Evolutionary conservation across 2,888 invertebrate genomes (phyloP).

Genomic region (Calameuta pallipes): DNA sequence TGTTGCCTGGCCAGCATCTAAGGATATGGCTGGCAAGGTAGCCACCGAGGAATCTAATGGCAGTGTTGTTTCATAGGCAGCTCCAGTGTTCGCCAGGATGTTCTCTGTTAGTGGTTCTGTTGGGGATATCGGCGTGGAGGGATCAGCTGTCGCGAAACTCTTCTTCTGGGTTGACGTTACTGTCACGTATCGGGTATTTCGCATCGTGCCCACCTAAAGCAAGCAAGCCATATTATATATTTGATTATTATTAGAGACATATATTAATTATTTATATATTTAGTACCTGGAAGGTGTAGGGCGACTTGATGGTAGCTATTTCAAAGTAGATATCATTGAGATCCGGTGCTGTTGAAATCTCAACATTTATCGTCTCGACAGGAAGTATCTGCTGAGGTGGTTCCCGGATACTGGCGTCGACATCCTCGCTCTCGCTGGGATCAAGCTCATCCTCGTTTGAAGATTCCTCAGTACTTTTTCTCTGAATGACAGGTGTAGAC

Average conservation of each 20-base stretch:
- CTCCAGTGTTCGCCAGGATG: conserved; percentile 82
- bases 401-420: conserved; percentile 56
- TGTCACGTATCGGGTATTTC: conserved; percentile 88
- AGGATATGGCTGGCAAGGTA: conserved; percentile 83
- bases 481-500: conserved; percentile 35
- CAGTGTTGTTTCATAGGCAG: conserved; percentile 78
- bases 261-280: conserved; percentile 2
- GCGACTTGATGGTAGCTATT: conserved; percentile 90
- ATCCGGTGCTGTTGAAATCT: conserved; percentile 89
- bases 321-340: conserved; percentile 88
- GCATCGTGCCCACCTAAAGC: conserved; percentile 84
- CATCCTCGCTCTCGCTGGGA: conserved; percentile 75
- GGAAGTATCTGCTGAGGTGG: conserved; percentile 68
- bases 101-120: conserved; percentile 89
- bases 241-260: background rate
- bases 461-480: conserved; percentile 48
- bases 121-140: conserved; percentile 72
- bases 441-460: conserved; percentile 72
- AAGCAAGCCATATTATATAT: background rate
- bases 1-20: conserved; percentile 82
- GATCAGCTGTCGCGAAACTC: conserved; percentile 74
- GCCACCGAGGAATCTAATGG: conserved; percentile 82
- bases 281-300: conserved; percentile 87
- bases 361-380: conserved; percentile 86
- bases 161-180: conserved; percentile 89